Evolutionary conservation across 2,888 invertebrate species (phyloP), one percentile per base, ranked within the genome.

Genomic region (Cactoblastis cactorum): DNA sequence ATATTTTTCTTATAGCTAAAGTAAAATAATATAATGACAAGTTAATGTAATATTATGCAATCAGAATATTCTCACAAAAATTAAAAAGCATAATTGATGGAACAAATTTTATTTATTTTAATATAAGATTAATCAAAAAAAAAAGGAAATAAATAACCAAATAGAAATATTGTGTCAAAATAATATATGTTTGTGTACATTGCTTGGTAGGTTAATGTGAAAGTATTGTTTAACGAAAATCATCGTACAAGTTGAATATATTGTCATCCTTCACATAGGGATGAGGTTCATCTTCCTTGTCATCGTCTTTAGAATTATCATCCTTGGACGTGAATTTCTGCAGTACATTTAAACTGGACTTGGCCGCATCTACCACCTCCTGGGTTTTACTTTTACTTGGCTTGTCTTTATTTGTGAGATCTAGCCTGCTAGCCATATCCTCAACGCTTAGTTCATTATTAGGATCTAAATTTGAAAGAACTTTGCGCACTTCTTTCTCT

Each of bases 401-500:
- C 14, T 53, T 59, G 0, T 59, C 49, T 1, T 56, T 57, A n/a
- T 64, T 62, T 2, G 63, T 28, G 17, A 69, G 50, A 12, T 67
- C 59, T 1, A 72, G 45, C 50, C 67, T 65, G 2, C 55, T 49
- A 17, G 68, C 58, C 34, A 73, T 55, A 17, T 70, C 69, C 1
- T 70, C 68, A 0, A 65, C 56, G 39, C 69, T 63, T 6, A 68
- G 54, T 1, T 68, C 53, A 1, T 65, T 61, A 18, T 63, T 57
- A 0, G 65, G 54, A 15, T 73, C 67, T 0, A 67, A 49, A 45
- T 65, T 68, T 15, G 63, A 56, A 1, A 75, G 61, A 8, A 65
- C 64, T 37, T 54, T 66, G 5, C 65, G 60, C 1, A 73, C 63
- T 17, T 71, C 62, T 17, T 69, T 62, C 41, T 73, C 71, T 47